These are phyloP conservation scores for Cosmorhoe ocellata DNA, from an alignment of 2,888 invertebrate genomes.

Conservation along the genomic window DNA sequence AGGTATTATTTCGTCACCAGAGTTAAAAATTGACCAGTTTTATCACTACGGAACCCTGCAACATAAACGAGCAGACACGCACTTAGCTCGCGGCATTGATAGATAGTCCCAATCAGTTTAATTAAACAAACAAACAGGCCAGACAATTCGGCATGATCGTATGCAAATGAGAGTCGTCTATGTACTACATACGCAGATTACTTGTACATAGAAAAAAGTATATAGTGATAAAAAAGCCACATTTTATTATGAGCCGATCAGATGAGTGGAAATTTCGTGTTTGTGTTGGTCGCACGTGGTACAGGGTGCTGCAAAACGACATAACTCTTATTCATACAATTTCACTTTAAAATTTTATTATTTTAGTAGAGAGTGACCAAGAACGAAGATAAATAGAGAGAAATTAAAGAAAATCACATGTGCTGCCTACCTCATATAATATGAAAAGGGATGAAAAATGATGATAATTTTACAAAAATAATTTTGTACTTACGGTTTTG, in stretches of 20 bases:
- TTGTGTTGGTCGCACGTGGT: conserved; percentile 55
- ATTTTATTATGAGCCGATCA: conserved; percentile 81
- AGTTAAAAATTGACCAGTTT: too few relatives aligned
- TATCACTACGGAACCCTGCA: too few relatives aligned
- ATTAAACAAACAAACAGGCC: conserved; percentile 41
- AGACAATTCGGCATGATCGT: conserved; percentile 38
- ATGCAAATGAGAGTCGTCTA: conserved; percentile 41
- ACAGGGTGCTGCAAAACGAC: conserved; percentile 50
- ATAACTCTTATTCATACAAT: too few relatives aligned
- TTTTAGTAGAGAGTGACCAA: too few relatives aligned
- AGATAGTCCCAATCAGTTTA: conserved; percentile 22
- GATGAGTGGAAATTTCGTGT: conserved; percentile 56
- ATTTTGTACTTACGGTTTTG: too few relatives aligned
- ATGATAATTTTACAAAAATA: too few relatives aligned
- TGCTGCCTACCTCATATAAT: too few relatives aligned
- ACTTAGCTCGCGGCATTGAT: conserved; percentile 8
- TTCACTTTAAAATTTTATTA: too few relatives aligned
- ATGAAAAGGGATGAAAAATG: too few relatives aligned
- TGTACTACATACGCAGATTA: conserved; percentile 55
- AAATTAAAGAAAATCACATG: too few relatives aligned
- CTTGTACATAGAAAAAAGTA: conserved; percentile 78
- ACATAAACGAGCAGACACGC: background rate
- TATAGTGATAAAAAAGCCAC: conserved; percentile 80
- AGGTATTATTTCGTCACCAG: too few relatives aligned
- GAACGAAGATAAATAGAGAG: too few relatives aligned